Percentiles rank a stretch among this genome's conserved stretches.
Evolutionary conservation across 2,797 vertebrate genomes (phyloP).

Genomic region (Danio aesculapii): DNA sequence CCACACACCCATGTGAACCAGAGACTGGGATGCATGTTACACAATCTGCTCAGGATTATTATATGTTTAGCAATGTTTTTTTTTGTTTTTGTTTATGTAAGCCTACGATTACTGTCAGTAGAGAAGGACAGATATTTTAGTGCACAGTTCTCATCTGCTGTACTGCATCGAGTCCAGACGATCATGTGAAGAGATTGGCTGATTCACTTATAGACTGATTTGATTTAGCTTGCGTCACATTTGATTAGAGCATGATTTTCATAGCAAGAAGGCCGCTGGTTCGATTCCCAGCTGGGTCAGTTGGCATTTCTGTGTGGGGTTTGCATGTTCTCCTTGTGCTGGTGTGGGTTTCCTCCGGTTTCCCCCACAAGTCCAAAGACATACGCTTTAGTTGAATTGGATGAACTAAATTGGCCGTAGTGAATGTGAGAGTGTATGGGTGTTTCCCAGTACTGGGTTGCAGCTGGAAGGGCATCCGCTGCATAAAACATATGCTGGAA

Average conservation of each 20-base stretch:
- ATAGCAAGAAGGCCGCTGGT: too few relatives aligned
- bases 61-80: not conserved
- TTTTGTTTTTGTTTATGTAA: not conserved
- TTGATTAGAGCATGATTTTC: constrained; percentile 21
- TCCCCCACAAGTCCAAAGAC: too few relatives aligned
- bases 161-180: not conserved
- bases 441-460: too few relatives aligned
- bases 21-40: not conserved
- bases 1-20: constrained; percentile 36
- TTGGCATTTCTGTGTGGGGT: too few relatives aligned
- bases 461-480: too few relatives aligned
- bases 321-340: too few relatives aligned
- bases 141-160: constrained; percentile 17
- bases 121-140: not conserved
- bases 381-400: too few relatives aligned
- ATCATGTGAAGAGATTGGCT: constrained; percentile 44
- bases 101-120: not conserved
- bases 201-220: constrained; percentile 51
- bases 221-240: constrained; percentile 42
- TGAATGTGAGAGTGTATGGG: too few relatives aligned
- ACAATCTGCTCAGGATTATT: constrained; percentile 8
- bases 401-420: too few relatives aligned
- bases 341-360: too few relatives aligned
- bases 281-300: too few relatives aligned
- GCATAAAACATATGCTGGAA: too few relatives aligned